Evolutionary conservation across 2,797 vertebrate genomes (phyloP).

Genomic region (Fistularia tabacaria): DNA sequence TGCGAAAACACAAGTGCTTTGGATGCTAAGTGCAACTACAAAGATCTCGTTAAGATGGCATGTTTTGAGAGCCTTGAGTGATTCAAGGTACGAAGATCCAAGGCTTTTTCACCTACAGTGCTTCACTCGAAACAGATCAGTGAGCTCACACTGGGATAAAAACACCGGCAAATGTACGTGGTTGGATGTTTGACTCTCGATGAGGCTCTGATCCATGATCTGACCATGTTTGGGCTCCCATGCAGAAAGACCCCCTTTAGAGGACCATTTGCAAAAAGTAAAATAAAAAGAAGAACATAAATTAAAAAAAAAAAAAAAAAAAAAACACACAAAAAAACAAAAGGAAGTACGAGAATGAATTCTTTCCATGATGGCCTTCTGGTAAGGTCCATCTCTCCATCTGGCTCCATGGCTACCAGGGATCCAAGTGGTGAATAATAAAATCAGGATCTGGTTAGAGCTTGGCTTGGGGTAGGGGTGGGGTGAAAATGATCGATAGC

Average conservation of each 20-base stretch:
- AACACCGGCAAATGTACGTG: too few relatives aligned
- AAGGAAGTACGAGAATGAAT: neutral
- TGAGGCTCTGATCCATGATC: too few relatives aligned
- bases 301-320: neutral
- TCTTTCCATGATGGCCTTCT: neutral
- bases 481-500: neutral
- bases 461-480: slow-evolving; percentile 14
- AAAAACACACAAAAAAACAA: neutral
- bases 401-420: neutral
- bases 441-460: slow-evolving; percentile 45
- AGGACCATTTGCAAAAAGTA: too few relatives aligned
- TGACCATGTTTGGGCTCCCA: too few relatives aligned
- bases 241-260: too few relatives aligned
- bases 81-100: neutral
- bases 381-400: slow-evolving; percentile 29
- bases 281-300: neutral
- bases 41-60: too few relatives aligned
- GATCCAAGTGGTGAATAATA: slow-evolving; percentile 26
- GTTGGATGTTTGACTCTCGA: too few relatives aligned
- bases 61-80: too few relatives aligned
- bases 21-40: neutral
- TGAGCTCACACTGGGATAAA: too few relatives aligned
- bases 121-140: too few relatives aligned
- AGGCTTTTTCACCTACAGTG: neutral
- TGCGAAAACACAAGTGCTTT: neutral